Percentiles rank a stretch among this genome's conserved stretches.
Evolutionary conservation across 2,888 invertebrate species (phyloP).

Genomic region (Drosophila seclusa): DNA sequence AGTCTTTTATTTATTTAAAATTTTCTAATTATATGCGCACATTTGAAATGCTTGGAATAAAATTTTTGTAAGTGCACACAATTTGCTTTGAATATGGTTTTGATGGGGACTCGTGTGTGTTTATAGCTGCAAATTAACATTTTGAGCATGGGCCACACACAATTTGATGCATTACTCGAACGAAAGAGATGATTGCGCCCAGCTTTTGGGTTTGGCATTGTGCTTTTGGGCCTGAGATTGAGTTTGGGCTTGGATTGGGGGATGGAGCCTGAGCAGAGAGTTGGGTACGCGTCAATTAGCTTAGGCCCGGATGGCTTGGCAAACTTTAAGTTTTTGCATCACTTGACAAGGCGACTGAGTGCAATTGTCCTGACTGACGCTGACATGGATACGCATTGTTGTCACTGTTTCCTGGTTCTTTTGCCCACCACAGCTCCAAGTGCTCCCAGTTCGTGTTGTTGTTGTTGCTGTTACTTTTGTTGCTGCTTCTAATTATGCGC

Average conservation of each 20-base stretch:
- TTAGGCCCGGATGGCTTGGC: slow-evolving; percentile 32
- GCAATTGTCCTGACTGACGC: slow-evolving; percentile 57
- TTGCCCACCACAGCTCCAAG: slow-evolving; percentile 34
- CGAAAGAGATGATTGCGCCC: slow-evolving; percentile 26
- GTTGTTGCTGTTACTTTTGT: slow-evolving; percentile 3
- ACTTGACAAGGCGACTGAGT: slow-evolving; percentile 56
- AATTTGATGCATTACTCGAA: slow-evolving; percentile 63
- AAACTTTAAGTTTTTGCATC: slow-evolving; percentile 72
- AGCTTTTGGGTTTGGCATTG: slow-evolving; percentile 18
- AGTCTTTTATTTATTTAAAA: background rate
- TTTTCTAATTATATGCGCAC: background rate
- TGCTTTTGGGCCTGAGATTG: background rate
- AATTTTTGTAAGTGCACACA: slow-evolving; percentile 46
- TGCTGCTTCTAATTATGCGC: slow-evolving; percentile 69
- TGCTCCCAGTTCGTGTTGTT: slow-evolving; percentile 35
- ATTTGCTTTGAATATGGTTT: slow-evolving; percentile 65
- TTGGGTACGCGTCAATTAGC: slow-evolving; percentile 62
- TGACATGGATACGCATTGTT: slow-evolving; percentile 71
- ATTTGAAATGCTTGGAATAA: background rate
- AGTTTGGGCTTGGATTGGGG: background rate
- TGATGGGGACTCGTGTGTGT: slow-evolving; percentile 26
- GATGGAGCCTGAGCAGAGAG: background rate
- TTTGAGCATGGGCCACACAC: slow-evolving; percentile 41
- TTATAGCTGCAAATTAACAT: slow-evolving; percentile 65
- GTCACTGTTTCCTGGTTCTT: slow-evolving; percentile 67